These are phyloP conservation scores for Adelphocoris suturalis DNA, from an alignment of 2,888 invertebrate genomes.

Conservation along the genomic window DNA sequence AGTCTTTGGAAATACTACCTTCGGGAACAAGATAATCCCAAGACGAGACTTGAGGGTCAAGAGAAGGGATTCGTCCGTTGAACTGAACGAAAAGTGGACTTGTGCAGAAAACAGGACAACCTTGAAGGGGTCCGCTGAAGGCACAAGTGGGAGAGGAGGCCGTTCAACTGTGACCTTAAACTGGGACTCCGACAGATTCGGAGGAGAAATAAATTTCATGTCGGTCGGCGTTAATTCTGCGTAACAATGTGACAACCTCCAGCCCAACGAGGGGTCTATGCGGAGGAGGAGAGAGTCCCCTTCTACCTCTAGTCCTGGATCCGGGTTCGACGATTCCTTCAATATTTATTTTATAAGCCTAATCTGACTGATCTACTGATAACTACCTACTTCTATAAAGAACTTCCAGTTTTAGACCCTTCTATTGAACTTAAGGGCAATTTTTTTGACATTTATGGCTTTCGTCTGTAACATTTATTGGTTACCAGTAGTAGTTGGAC, in stretches of 20 bases:
- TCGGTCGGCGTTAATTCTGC: not conserved
- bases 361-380: no score
- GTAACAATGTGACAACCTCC: slow-evolving; percentile 30
- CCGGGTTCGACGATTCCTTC: not conserved
- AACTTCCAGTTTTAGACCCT: no score
- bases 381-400: no score
- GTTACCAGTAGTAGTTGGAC: no score
- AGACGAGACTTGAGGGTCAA: not conserved
- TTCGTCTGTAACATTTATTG: no score
- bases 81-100: slow-evolving; percentile 35
- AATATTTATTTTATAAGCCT: not conserved
- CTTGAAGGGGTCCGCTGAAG: slow-evolving; percentile 20
- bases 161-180: slow-evolving; percentile 40
- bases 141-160: slow-evolving; percentile 34
- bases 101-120: slow-evolving; percentile 48
- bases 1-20: no score
- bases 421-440: no score
- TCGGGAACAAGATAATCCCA: not conserved
- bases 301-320: not conserved
- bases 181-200: not conserved
- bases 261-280: not conserved
- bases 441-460: no score
- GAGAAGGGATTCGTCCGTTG: slow-evolving; percentile 24
- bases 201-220: slow-evolving; percentile 33
- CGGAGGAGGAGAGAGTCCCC: not conserved